Conservation (phyloP, 2,113 vertebrate genomes). For the Zeus faber region DNA sequence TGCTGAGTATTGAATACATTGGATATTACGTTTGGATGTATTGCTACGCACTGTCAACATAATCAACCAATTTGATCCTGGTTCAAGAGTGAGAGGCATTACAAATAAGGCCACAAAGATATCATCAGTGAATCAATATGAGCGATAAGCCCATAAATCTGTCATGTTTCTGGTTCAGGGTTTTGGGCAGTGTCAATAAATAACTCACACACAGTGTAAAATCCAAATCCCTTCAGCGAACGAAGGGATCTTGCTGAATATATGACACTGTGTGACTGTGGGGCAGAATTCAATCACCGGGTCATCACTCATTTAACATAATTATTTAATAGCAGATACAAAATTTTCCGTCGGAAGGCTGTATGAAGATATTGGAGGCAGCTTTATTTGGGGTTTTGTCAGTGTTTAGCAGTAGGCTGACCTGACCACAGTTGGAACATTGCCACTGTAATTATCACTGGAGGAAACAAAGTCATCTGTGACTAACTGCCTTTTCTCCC, state of each 20-base stretch:
- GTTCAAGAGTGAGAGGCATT: conserved; percentile 15
- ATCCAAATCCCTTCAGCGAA: conserved; percentile 31
- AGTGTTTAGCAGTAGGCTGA: conserved; percentile 45
- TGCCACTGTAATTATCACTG: conserved; percentile 59
- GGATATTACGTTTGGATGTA: conserved; percentile 6
- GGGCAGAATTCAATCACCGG: conserved; percentile 42
- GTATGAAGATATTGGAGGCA: conserved; percentile 23
- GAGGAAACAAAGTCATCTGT: conserved; percentile 45
- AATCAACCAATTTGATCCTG: conserved; percentile 19
- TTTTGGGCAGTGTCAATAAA: conserved; percentile 35
- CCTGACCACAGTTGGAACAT: conserved; percentile 50
- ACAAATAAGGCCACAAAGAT: conserved; percentile 19
- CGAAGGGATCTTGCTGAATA: conserved; percentile 57
- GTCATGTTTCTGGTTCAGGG: conserved; percentile 14
- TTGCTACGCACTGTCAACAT: neutral
- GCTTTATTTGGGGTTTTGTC: conserved; percentile 18
- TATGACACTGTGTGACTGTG: conserved; percentile 48
- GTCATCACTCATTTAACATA: conserved; percentile 36
- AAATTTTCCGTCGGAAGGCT: conserved; percentile 21
- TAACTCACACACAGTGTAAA: conserved; percentile 32
- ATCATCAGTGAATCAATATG: conserved; percentile 30
- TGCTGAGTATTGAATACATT: conserved; percentile 8
- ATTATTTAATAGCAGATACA: conserved; percentile 32
- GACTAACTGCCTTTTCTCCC: conserved; percentile 46
- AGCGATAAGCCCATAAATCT: conserved; percentile 23